A percentile compares a stretch with the other conserved stretches of the same genome.
phyloP scores from a whole-genome alignment of 2,888 invertebrate species.

The Coelopa pilipes region DNA sequence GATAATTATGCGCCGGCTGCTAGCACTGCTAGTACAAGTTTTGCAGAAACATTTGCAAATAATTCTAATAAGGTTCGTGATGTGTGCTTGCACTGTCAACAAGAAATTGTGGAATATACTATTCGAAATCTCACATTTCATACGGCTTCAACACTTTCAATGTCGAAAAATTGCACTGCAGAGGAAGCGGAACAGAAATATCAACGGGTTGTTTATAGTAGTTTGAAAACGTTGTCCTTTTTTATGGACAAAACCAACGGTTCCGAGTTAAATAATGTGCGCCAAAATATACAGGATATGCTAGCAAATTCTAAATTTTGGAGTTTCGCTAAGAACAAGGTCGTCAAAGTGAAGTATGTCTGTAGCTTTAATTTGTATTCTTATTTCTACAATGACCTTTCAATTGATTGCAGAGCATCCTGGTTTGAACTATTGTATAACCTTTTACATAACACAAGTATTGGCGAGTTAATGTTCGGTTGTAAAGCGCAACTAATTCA shows the following conservation, averaged over 20 bases:
- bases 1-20: slow-evolving; percentile 89
- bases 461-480: slow-evolving; percentile 68
- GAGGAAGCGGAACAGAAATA: slow-evolving; percentile 79
- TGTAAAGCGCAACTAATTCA: slow-evolving; percentile 71
- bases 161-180: slow-evolving; percentile 69
- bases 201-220: slow-evolving; percentile 74
- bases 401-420: slow-evolving; percentile 67
- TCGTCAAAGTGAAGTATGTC: slow-evolving; percentile 65
- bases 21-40: slow-evolving; percentile 74
- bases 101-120: slow-evolving; percentile 81
- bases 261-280: slow-evolving; percentile 58
- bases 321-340: slow-evolving; percentile 74
- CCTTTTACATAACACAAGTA: slow-evolving; percentile 70
- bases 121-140: slow-evolving; percentile 76
- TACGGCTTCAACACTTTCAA: slow-evolving; percentile 70
- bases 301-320: slow-evolving; percentile 76
- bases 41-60: slow-evolving; percentile 80
- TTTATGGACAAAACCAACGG: slow-evolving; percentile 70
- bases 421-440: slow-evolving; percentile 76
- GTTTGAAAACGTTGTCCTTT: slow-evolving; percentile 74
- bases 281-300: slow-evolving; percentile 68
- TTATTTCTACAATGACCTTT: not conserved
- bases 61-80: slow-evolving; percentile 78
- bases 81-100: slow-evolving; percentile 84
- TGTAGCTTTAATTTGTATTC: not conserved